Base-by-base conservation (phyloP, 2,888 invertebrate species). In the Tinea semifulvella region DNA sequence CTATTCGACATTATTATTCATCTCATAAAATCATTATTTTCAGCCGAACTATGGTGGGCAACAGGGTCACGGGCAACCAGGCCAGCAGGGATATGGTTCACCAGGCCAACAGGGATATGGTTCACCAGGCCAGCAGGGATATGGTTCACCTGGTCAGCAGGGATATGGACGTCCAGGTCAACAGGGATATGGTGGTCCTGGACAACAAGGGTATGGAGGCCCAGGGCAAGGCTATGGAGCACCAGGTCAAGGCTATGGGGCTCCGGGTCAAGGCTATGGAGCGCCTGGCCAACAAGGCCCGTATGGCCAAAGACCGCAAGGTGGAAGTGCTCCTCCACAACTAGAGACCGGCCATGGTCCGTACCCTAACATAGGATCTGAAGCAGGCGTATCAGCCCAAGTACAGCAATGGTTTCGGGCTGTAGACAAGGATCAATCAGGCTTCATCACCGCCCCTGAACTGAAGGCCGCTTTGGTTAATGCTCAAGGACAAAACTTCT, bases 381-480 rank as follows among this genome's bases (percentile, higher is more conserved):
- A 77, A 1, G 82, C 83, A 20, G 63, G 67, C 6, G 72, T 87
- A 0, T 84, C 83, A 43, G 91, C 93, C 1, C 90, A 93, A 65
- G 86, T 92, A 1, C 88, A 88, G 53, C 88, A 90, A 58, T 94
- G 94, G 94, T 95, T 96, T 63, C 68, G 71, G 18, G 85, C 92
- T 11, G 94, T 95, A 1, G 95, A 96, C 60, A 84, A 85, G 52
- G 94, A 95, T 61, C 83, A 85, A 19, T 94, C 94, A 13, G 95
- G 95, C 2, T 86, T 87, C 62, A 95, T 96, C 44, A 86, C 88
- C 44, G 85, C 90, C 6, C 50, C 62, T 7, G 95, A 96, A 71
- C 74, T 96, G 13, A 88, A 90, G 65, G 79, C 87, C 5, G 95
- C 94, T 1, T 73, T 96, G 28, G 87, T 92, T 14, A 95, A 94